Percentiles rank a stretch among this genome's conserved stretches.
Conservation (phyloP, 1,140 invertebrate species). For the Leptinotarsa undecemlineata region DNA sequence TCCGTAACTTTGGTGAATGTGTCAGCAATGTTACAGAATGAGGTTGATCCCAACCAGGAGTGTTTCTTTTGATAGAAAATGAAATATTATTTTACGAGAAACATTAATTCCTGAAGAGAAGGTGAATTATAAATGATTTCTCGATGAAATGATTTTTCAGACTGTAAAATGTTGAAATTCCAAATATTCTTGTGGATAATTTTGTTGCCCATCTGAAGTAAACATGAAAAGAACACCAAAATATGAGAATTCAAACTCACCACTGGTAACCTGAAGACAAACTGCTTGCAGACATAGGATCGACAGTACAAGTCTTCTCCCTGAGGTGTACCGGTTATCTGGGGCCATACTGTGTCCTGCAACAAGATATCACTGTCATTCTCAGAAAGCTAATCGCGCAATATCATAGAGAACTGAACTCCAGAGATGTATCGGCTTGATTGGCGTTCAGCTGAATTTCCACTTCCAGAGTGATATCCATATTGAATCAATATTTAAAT, state of each 20-base stretch:
- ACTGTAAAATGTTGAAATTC: too few relatives aligned
- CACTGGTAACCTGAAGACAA: slow-evolving; percentile 66
- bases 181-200: too few relatives aligned
- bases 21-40: too few relatives aligned
- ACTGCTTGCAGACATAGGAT: slow-evolving; percentile 70
- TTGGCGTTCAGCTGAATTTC: not conserved
- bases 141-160: too few relatives aligned
- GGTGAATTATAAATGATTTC: too few relatives aligned
- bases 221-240: too few relatives aligned
- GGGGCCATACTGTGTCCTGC: slow-evolving; percentile 81
- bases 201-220: too few relatives aligned
- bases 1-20: too few relatives aligned
- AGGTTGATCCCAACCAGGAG: too few relatives aligned
- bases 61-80: too few relatives aligned
- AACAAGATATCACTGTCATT: slow-evolving; percentile 40
- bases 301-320: slow-evolving; percentile 74
- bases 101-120: too few relatives aligned
- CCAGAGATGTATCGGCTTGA: not conserved
- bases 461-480: not conserved
- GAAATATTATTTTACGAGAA: too few relatives aligned
- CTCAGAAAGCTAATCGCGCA: not conserved
- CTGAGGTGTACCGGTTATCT: slow-evolving; percentile 77
- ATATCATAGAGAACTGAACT: not conserved
- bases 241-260: slow-evolving; percentile 53
- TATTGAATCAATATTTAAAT: not conserved